Evolutionary conservation across 2,113 vertebrate species (phyloP).

Genomic region (Oncorhynchus kisutch): DNA sequence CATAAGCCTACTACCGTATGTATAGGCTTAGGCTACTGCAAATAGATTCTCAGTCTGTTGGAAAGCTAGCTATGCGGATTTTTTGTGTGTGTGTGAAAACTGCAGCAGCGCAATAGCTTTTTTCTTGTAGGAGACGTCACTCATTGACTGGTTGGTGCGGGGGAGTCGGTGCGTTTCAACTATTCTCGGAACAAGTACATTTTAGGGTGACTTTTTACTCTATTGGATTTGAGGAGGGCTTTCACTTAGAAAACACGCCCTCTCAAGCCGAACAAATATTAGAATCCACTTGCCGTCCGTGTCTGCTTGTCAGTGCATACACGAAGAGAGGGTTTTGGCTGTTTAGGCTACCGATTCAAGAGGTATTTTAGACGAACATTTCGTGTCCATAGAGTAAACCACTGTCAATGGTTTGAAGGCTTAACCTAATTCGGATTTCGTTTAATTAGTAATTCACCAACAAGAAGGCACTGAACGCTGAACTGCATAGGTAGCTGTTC

Average conservation of each 20-base stretch:
- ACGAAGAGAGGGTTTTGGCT: background rate
- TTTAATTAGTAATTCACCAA: background rate
- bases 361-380: background rate
- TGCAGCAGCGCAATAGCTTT: too few species aligned
- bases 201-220: constrained; percentile 27
- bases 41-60: too few species aligned
- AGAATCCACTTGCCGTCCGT: background rate
- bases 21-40: too few species aligned
- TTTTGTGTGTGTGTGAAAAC: too few species aligned
- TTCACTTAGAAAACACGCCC: constrained; percentile 48
- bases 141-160: too few species aligned
- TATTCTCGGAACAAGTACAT: constrained; percentile 37
- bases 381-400: background rate
- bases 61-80: too few species aligned
- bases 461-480: background rate
- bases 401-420: background rate
- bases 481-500: background rate
- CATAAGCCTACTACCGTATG: too few species aligned
- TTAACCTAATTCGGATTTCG: too few species aligned
- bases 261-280: constrained; percentile 10
- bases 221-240: constrained; percentile 52
- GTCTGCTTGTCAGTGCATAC: background rate
- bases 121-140: too few species aligned
- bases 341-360: background rate
- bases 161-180: background rate